phyloP scores from a whole-genome alignment of 2,888 invertebrate genomes.

The Muscina levida region DNA sequence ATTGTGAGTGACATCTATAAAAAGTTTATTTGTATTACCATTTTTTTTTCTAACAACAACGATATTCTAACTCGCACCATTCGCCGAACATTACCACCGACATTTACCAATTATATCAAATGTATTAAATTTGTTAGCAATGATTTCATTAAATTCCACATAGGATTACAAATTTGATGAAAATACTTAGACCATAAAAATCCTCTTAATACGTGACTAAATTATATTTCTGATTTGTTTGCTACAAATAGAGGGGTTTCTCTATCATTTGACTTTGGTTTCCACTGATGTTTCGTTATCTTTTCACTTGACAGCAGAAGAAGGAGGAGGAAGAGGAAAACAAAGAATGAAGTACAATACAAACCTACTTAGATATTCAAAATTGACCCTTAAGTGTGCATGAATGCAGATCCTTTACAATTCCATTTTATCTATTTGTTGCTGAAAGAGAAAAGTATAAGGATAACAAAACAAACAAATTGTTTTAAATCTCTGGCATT shows the following conservation, averaged over 20 bases:
- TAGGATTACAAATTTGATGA: neutral
- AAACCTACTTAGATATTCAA: neutral
- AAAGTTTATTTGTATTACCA: neutral
- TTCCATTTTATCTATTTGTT: too few relatives aligned
- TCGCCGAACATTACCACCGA: too few relatives aligned
- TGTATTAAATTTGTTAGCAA: slow-evolving; percentile 2
- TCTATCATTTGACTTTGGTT: neutral
- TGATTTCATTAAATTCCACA: neutral
- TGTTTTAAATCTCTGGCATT: slow-evolving; percentile 60
- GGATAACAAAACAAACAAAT: slow-evolving; percentile 34
- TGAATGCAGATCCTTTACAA: neutral
- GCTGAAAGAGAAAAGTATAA: neutral
- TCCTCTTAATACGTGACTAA: slow-evolving; percentile 8
- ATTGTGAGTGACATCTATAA: neutral
- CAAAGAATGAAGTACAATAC: too few relatives aligned
- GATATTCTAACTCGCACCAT: too few relatives aligned
- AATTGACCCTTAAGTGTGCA: slow-evolving; percentile 23
- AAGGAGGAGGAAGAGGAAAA: too few relatives aligned
- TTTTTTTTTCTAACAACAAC: too few relatives aligned
- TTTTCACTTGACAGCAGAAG: too few relatives aligned
- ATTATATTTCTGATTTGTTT: slow-evolving; percentile 6
- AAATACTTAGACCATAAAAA: neutral
- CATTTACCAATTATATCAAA: slow-evolving; percentile 4
- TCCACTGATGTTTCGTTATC: neutral
- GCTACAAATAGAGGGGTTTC: neutral